Evolutionary conservation across 2,888 invertebrate genomes (phyloP).

Genomic region (Drosophila bunnanda): DNA sequence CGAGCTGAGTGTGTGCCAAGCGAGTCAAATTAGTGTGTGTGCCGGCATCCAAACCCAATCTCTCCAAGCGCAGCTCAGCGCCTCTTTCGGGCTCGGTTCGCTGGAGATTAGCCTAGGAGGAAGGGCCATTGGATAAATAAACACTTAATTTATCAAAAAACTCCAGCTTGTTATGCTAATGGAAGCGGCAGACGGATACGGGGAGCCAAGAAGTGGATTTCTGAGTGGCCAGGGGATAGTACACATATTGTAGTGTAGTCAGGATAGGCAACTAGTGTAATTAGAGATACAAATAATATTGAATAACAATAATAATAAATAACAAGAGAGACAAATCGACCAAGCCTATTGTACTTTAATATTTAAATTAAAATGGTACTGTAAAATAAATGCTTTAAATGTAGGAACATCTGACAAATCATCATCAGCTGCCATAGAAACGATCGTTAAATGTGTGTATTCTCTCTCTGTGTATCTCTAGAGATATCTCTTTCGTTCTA

Average conservation of each 20-base stretch:
- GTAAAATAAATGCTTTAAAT: too few species aligned
- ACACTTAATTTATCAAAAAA: constrained; percentile 83
- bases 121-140: constrained; percentile 77
- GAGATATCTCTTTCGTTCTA: too few species aligned
- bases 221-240: not conserved
- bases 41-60: constrained; percentile 23
- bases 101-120: constrained; percentile 40
- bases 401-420: too few species aligned
- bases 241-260: not conserved
- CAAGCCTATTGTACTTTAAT: too few species aligned
- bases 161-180: constrained; percentile 81
- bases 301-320: not conserved
- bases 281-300: not conserved
- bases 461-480: too few species aligned
- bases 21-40: constrained; percentile 73
- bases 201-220: not conserved
- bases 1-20: constrained; percentile 45
- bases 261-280: not conserved
- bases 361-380: too few species aligned
- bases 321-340: too few species aligned
- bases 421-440: too few species aligned
- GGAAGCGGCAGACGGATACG: constrained; percentile 44
- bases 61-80: not conserved
- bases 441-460: too few species aligned
- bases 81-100: constrained; percentile 13